These are phyloP conservation scores for Ophonus ardosiacus DNA, from an alignment of 2,888 invertebrate species.

Conservation along the genomic window DNA sequence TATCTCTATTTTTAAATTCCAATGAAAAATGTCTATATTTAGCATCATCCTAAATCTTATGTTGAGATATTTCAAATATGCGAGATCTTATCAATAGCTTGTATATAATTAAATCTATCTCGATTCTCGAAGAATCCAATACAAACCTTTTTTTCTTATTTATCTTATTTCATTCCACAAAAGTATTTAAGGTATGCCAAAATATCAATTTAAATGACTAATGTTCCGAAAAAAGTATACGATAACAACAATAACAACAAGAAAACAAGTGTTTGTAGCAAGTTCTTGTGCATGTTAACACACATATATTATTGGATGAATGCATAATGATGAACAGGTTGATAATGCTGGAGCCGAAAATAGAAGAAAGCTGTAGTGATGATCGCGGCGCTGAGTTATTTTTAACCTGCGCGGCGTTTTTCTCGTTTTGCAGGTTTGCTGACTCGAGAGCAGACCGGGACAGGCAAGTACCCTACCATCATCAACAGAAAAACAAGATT, in stretches of 20 bases:
- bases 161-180: neutral
- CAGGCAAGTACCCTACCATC: slow-evolving; percentile 1
- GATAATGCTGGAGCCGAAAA: slow-evolving; percentile 6
- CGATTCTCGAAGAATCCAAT: too few relatives aligned
- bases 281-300: neutral
- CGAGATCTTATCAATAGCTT: too few relatives aligned
- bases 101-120: too few relatives aligned
- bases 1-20: neutral
- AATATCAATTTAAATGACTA: neutral
- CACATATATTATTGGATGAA: neutral
- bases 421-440: slow-evolving; percentile 34
- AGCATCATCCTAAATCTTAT: too few relatives aligned
- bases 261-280: slow-evolving; percentile 10
- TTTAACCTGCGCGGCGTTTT: slow-evolving; percentile 29
- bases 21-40: too few relatives aligned
- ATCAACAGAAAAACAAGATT: slow-evolving; percentile 1
- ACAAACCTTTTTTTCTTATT: too few relatives aligned
- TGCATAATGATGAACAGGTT: neutral
- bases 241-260: neutral
- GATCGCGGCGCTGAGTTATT: neutral
- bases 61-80: too few relatives aligned
- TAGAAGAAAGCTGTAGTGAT: slow-evolving; percentile 30
- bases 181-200: neutral
- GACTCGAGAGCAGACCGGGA: neutral
- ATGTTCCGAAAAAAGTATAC: neutral